Base-by-base conservation (phyloP, 2,888 invertebrate species). In the Hofmannophila pseudospretella region DNA sequence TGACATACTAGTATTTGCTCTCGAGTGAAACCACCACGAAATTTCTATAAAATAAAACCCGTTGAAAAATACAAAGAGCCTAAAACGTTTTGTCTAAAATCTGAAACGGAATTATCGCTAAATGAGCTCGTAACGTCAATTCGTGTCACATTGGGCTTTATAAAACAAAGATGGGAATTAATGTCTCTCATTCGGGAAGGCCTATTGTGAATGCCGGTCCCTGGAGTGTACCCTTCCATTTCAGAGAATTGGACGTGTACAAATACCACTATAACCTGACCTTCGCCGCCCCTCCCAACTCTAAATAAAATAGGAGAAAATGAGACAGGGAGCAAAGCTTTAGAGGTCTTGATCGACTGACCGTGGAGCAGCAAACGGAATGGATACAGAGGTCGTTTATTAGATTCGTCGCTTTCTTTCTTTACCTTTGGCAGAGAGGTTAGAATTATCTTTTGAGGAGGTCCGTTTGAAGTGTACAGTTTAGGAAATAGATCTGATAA, bases 131-230 rank as follows among this genome's bases (percentile, higher is more conserved):
- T 70, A 71, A 72, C 69, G 77, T 78, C 78, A 70, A 76, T 77
- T 73, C 70, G 61, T 72, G 77, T 81, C 80, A 76, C 76, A 77
- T 69, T 59, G 67, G 69, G 72, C 76, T 80, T 77, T 80, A 78
- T 79, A 79, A 82, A 82, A 82, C 82, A 82, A 84, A 82, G 81
- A 82, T 79, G 74, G 69, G 81, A 80, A 81, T 84, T 85, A 84
- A 84, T 84, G 80, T 78, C 63, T 65, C 75, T 77, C 80, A 79
- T 82, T 82, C 76, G 66, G 65, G 67, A 74, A 72, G 78, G 80
- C 74, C 82, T 74, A 80, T 81, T 81, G 78, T 80, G 77, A 76
- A 67, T 69, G 80, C 67, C 53, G 44, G 68, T 77, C 84, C 80
- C 81, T 47, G 50, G 80, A 74, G 84, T 66, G 68, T 69, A 77